Percentiles rank a stretch among this genome's conserved stretches.
Evolutionary conservation across 2,113 vertebrate species (phyloP).

Genomic region (Thalassoma bifasciatum): DNA sequence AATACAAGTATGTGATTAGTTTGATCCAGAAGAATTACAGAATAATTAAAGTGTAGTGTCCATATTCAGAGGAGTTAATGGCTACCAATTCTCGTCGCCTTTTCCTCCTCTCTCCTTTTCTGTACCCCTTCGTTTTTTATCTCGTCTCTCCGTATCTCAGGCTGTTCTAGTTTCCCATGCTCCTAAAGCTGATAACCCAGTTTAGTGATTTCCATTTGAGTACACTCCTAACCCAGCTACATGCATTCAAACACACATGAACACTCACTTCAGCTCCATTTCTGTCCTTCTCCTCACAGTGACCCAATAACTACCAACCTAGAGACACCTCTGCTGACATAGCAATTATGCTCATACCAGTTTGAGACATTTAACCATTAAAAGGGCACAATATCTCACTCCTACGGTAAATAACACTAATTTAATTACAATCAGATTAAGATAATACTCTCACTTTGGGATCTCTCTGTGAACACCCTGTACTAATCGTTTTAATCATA

Average conservation of each 20-base stretch:
- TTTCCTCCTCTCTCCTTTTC: conserved; percentile 19
- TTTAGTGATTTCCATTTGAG: conserved; percentile 65
- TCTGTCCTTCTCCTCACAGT: conserved; percentile 30
- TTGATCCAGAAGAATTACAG: background rate
- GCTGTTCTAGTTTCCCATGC: conserved; percentile 71
- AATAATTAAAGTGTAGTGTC: background rate
- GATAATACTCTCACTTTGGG: conserved; percentile 9
- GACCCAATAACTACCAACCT: conserved; percentile 27
- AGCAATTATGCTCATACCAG: background rate
- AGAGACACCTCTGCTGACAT: conserved; percentile 9
- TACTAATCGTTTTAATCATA: conserved; percentile 40
- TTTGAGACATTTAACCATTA: background rate
- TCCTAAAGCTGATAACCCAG: conserved; percentile 69
- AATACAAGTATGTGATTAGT: background rate
- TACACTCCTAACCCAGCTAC: conserved; percentile 23
- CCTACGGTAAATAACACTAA: conserved; percentile 9
- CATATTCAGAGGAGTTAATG: background rate
- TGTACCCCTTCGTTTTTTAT: conserved; percentile 60
- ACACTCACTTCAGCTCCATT: conserved; percentile 29
- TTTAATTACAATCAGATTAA: conserved; percentile 44
- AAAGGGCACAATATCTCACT: background rate
- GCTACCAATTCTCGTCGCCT: background rate
- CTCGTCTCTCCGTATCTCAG: conserved; percentile 52
- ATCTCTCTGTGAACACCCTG: background rate
- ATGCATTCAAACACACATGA: conserved; percentile 35